Base-by-base conservation (phyloP, 2,113 vertebrate species). In the Anhinga rufa region DNA sequence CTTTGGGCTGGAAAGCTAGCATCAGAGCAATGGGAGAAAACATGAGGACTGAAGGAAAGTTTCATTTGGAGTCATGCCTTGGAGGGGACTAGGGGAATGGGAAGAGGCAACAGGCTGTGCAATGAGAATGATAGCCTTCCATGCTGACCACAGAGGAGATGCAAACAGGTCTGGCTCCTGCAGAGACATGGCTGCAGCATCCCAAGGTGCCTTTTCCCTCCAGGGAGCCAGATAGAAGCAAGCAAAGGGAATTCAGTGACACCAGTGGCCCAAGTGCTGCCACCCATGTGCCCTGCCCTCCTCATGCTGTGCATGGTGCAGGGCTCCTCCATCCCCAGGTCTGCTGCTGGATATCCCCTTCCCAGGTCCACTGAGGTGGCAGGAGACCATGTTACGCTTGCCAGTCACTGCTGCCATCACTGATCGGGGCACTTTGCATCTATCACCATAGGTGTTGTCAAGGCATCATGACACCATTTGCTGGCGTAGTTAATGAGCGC, bases 11-110 rank as follows among this genome's bases (percentile, higher is more conserved):
- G 51, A 52, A 90, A 66, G 51, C 36, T 87, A 61, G 26, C 4
- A 2, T 55, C 71, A 62, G 31, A 62, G 36, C 36, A 75, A 8
- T 8, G 42, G 55, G 32, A 71, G 22, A 60, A 75, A 64, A 51
- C 42, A 38, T 2, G 29, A 57, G 44, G 17, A 7, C 21, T 28
- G 65, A 66, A 78, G 32, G 65, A 80, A 7, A 11, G 4, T 36
- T 82, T 69, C 26, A 17, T 55, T 12, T 81, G 46, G 49, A 79
- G 20, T 51, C 3, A 2, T 77, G 74, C 17, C 64, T 49, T 82
- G n/a, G 51, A 85, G 12, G 26, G 9, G 7, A 58, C 4, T 4
- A 25, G 52, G 24, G 54, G 75, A 57, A 52, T 0, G 0, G 20
- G 26, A 74, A 69, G 15, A 25, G 55, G 21, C 24, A 77, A 36